Conservation (phyloP, 1,140 invertebrate species). For the Adelges cooleyi region DNA sequence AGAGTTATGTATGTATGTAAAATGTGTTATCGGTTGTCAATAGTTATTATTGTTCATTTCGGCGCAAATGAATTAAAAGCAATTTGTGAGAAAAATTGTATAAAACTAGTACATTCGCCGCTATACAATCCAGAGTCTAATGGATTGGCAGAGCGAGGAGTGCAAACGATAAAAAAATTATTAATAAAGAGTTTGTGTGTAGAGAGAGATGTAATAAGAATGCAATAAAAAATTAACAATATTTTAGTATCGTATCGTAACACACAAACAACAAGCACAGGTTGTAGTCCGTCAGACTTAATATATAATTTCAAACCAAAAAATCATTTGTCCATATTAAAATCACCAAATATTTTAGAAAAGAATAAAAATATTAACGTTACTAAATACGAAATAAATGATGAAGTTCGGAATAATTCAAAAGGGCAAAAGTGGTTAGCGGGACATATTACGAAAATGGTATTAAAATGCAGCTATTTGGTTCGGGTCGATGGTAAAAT, state of each 20-base stretch:
- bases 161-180: constrained; percentile 38
- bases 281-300: neutral
- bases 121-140: constrained; percentile 36
- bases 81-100: too few relatives aligned
- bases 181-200: constrained; percentile 26
- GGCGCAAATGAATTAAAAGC: too few relatives aligned
- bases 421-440: neutral
- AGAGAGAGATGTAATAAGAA: neutral
- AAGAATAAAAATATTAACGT: neutral
- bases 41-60: too few relatives aligned
- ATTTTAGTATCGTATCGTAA: neutral
- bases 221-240: neutral
- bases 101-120: constrained; percentile 32
- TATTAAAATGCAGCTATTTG: too few relatives aligned
- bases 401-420: neutral
- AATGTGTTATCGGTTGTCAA: too few relatives aligned
- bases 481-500: too few relatives aligned
- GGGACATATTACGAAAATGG: too few relatives aligned
- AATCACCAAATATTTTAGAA: neutral
- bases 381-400: neutral
- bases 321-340: neutral
- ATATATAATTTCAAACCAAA: neutral
- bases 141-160: constrained; percentile 36
- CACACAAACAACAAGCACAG: neutral
- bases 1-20: too few relatives aligned